These are phyloP conservation scores for Ptychoptera albimana DNA, from an alignment of 2,888 invertebrate species.

Conservation along the genomic window DNA sequence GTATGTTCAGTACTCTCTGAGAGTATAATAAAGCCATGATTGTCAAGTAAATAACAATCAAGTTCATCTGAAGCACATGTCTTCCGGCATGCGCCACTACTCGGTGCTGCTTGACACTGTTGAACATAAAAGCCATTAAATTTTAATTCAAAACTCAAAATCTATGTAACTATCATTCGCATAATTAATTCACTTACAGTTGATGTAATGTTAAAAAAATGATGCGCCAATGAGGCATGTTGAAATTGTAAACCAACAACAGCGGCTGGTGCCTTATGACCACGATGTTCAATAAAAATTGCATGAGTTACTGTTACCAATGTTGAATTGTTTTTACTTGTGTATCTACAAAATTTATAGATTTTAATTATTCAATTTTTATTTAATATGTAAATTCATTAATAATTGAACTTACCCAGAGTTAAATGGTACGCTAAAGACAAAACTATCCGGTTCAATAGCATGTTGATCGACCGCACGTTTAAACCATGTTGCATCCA, in stretches of 20 bases:
- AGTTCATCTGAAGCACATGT: slow-evolving; percentile 75
- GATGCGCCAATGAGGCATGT: slow-evolving; percentile 62
- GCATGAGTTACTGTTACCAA: slow-evolving; percentile 83
- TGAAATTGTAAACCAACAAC: slow-evolving; percentile 86
- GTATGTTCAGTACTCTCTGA: slow-evolving; percentile 76
- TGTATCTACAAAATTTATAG: slow-evolving; percentile 23
- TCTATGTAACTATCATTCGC: not conserved
- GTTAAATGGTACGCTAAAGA: slow-evolving; percentile 51
- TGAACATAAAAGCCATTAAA: slow-evolving; percentile 13
- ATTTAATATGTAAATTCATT: too few species aligned
- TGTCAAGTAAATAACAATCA: slow-evolving; percentile 86
- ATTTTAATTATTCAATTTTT: slow-evolving; percentile 13
- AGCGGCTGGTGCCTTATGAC: slow-evolving; percentile 73
- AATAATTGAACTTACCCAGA: slow-evolving; percentile 19
- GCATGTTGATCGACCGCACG: slow-evolving; percentile 80
- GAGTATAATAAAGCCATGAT: slow-evolving; percentile 85
- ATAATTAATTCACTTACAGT: slow-evolving; percentile 39
- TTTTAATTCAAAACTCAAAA: not conserved
- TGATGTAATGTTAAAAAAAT: slow-evolving; percentile 78
- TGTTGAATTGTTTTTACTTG: slow-evolving; percentile 37
- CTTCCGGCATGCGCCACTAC: slow-evolving; percentile 51
- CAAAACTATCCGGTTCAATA: slow-evolving; percentile 77
- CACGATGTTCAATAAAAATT: slow-evolving; percentile 68
- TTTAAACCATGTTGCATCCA: slow-evolving; percentile 82
- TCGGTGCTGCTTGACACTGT: slow-evolving; percentile 15